Evolutionary conservation across 2,888 invertebrate genomes (phyloP).

Genomic region (Orgyia antiqua): DNA sequence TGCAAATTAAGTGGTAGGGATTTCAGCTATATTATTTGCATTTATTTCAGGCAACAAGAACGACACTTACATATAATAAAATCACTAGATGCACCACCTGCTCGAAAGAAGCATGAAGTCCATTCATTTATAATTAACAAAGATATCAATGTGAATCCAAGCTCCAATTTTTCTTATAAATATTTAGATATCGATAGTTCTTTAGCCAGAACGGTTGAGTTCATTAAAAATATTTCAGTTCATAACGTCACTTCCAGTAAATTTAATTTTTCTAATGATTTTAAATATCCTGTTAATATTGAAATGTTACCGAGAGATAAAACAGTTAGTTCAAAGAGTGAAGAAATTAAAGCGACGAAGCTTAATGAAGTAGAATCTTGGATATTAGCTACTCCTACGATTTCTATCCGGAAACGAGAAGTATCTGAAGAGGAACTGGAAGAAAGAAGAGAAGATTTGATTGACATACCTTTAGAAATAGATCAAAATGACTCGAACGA

Average conservation of each 20-base stretch:
- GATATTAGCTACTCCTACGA: constrained; percentile 60
- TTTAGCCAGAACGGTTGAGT: constrained; percentile 24
- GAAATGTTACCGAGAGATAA: constrained; percentile 40
- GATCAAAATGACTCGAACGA: constrained; percentile 64
- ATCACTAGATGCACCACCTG: constrained; percentile 62
- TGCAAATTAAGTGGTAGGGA: too few species aligned
- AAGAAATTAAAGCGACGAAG: constrained; percentile 46
- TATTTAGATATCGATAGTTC: constrained; percentile 51
- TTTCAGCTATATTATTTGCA: constrained; percentile 4
- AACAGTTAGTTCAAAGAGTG: constrained; percentile 28
- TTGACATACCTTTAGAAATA: constrained; percentile 61
- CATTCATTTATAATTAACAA: constrained; percentile 66
- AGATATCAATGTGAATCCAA: constrained; percentile 42
- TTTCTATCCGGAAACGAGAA: constrained; percentile 53
- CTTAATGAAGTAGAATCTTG: constrained; percentile 52
- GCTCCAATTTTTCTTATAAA: constrained; percentile 42
- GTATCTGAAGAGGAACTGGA: constrained; percentile 40
- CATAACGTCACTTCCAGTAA: constrained; percentile 12
- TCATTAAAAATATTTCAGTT: background rate
- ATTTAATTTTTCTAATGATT: constrained; percentile 21
- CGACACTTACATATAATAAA: constrained; percentile 85
- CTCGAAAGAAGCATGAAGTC: constrained; percentile 69
- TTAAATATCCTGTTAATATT: constrained; percentile 18
- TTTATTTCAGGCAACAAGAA: constrained; percentile 83
- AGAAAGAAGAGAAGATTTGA: constrained; percentile 46